Evolutionary conservation across 2,888 invertebrate species (phyloP).

Genomic region (Acholoe squamosa): DNA sequence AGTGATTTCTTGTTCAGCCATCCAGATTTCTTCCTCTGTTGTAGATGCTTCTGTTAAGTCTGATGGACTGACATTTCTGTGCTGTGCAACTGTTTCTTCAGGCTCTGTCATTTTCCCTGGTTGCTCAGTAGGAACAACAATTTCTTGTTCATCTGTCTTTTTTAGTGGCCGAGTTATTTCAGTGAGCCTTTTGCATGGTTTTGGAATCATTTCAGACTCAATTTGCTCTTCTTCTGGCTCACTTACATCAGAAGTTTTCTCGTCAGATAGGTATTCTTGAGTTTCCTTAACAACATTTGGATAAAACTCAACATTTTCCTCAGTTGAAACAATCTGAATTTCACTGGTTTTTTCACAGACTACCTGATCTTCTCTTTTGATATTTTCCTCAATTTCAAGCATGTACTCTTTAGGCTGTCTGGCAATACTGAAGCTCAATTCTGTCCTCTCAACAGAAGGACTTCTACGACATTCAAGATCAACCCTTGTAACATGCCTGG

Average conservation of each 20-base stretch:
- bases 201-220: not conserved
- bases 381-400: not conserved
- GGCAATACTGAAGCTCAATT: not conserved
- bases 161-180: not conserved
- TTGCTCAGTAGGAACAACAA: not conserved
- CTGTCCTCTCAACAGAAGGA: not conserved
- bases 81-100: not conserved
- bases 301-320: not conserved
- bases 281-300: not conserved
- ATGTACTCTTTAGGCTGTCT: not conserved
- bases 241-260: constrained; percentile 51
- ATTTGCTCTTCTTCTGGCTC: constrained; percentile 41
- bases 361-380: not conserved
- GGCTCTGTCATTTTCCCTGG: not conserved
- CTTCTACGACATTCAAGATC: not conserved
- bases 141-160: not conserved
- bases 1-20: constrained; percentile 56
- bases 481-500: not conserved
- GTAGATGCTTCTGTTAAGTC: constrained; percentile 28
- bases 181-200: not conserved
- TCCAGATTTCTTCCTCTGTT: constrained; percentile 39
- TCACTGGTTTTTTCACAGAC: not conserved
- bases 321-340: not conserved
- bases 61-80: constrained; percentile 37
- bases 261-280: not conserved